These are phyloP conservation scores for Agrochola circellaris DNA, from an alignment of 2,888 invertebrate genomes.

Conservation along the genomic window DNA sequence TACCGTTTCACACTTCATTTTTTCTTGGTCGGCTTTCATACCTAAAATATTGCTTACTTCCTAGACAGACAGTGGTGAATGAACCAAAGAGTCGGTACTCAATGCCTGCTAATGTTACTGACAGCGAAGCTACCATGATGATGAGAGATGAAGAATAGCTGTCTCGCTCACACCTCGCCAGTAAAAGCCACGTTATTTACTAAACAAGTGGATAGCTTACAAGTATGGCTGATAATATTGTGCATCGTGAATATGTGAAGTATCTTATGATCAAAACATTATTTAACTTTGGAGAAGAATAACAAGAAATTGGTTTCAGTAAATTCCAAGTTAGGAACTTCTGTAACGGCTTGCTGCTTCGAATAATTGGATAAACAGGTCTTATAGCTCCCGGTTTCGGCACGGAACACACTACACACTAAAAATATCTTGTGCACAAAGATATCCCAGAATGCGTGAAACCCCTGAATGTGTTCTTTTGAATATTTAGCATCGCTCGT, in stretches of 20 bases:
- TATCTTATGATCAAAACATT: not conserved
- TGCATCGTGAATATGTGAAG: not conserved
- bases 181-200: constrained; percentile 65
- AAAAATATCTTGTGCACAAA: not conserved
- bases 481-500: not conserved
- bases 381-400: not conserved
- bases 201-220: constrained; percentile 49
- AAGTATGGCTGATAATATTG: not conserved
- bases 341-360: too few species aligned
- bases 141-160: constrained; percentile 73
- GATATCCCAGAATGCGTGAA: not conserved
- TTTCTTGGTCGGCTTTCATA: too few species aligned
- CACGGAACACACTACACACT: not conserved
- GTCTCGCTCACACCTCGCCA: constrained; percentile 79
- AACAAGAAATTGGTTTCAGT: not conserved
- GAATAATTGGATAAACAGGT: not conserved
- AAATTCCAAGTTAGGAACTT: not conserved
- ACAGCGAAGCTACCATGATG: constrained; percentile 75
- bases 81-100: constrained; percentile 77
- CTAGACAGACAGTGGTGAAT: too few species aligned
- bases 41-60: too few species aligned
- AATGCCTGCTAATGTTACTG: constrained; percentile 76
- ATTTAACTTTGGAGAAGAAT: not conserved
- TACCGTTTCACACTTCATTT: too few species aligned
- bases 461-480: not conserved